Evolutionary conservation across 92 coral and sea anemone genomes (phyloP), one percentile per base, ranked within the genome.

Genomic region (Parazoanthus darwini): DNA sequence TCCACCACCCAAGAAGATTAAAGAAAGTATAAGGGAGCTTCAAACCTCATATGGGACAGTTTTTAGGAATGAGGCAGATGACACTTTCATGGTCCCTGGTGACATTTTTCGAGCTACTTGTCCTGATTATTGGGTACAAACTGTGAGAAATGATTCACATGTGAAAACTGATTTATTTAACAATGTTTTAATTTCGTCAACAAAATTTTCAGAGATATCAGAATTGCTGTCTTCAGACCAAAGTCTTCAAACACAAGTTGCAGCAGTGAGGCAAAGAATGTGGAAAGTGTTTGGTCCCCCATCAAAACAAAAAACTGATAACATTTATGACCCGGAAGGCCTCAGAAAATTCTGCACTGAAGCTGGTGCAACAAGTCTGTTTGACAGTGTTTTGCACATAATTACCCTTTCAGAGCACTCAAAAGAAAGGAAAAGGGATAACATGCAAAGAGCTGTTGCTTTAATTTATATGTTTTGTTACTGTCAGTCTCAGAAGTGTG

Each of bases 401-500:
- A 48, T 79, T 50, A 44, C 16, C 35, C 67, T 23, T 25, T 63
- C 83, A 20, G 66, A 79, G 26, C 83, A 79, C 33, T 79, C 83
- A 35, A 79, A n/a, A 46, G 83, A 79, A 2, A 79, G 70, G 39
- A 51, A 79, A 50, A 54, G 16, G 5, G 83, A 79, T 15, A 79
- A 79, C 22, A 22, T 11, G 48, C 63, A 79, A 54, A 79, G 83
- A 50, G 48, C 70, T 26, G 84, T 29, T 79, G 82, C 82, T 6
- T 80, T 54, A 16, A 80, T 80, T 11, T 80, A 50, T 56, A 50
- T 65, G 2, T 54, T 80, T 16, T 51, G 71, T 54, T 80, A 80
- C 65, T 80, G 84, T 54, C 42, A 80, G 54, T 80, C 84, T 25
- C 84, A 80, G 20, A 51, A 81, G 56, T 81, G 85, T 59, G 42